Percentiles rank a stretch among this genome's conserved stretches.
phyloP scores from a whole-genome alignment of 2,113 vertebrate genomes.

The Peromyscus leucopus region DNA sequence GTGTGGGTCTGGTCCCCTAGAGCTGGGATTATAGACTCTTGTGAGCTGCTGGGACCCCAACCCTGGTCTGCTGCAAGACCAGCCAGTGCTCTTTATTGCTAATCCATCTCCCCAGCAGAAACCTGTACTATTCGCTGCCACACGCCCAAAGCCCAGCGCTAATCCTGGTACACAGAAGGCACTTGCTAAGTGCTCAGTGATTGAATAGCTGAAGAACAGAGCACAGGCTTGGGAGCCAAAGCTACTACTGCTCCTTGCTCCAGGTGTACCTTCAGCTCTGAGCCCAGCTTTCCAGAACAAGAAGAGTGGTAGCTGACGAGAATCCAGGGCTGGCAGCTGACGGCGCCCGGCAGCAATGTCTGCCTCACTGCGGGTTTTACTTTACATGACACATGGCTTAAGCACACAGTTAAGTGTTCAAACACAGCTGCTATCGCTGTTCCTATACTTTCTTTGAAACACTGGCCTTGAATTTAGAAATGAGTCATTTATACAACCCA shows the following conservation, averaged over 20 bases:
- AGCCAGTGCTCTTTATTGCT: not conserved
- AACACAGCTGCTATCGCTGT: not conserved
- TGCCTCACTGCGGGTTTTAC: not conserved
- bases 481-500: not conserved
- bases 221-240: not conserved
- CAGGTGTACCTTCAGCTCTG: not conserved
- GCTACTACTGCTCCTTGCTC: not conserved
- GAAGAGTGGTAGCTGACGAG: not conserved
- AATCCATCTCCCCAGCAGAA: not conserved
- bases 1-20: not conserved
- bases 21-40: not conserved
- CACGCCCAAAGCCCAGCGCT: not conserved
- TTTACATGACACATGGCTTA: not conserved
- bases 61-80: not conserved
- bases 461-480: constrained; percentile 28
- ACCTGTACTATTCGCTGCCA: not conserved
- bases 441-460: not conserved
- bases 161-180: not conserved
- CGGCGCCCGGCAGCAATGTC: not conserved
- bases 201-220: not conserved
- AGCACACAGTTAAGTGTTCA: not conserved
- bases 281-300: constrained; percentile 1
- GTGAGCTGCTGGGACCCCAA: not conserved
- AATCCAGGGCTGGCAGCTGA: not conserved
- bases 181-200: not conserved